phyloP scores from a whole-genome alignment of 2,113 vertebrate genomes.

The Corythornis vintsioides region DNA sequence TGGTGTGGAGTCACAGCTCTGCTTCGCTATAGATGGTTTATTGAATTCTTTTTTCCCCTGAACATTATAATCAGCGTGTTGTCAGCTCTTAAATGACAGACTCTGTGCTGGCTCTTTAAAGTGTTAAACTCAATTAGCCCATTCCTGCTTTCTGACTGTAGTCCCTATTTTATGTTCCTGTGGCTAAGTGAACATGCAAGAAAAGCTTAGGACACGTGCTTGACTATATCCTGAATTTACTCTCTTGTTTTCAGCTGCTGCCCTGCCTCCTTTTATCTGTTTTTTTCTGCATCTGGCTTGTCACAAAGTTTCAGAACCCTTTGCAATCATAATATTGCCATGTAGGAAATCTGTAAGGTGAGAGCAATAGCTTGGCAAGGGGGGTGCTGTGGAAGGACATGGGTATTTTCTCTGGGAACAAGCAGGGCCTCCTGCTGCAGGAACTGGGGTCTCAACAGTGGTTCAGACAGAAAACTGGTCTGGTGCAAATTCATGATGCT shows the following conservation, averaged over 20 bases:
- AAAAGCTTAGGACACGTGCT: neutral
- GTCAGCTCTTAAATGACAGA: neutral
- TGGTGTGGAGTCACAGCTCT: neutral
- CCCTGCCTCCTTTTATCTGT: neutral
- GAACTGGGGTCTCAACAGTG: neutral
- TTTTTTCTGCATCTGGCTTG: neutral
- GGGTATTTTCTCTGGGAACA: neutral
- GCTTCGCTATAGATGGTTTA: neutral
- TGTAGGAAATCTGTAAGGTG: accelerated
- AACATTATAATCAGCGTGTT: neutral
- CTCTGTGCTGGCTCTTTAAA: neutral
- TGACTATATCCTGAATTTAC: neutral
- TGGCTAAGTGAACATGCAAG: neutral
- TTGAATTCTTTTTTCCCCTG: neutral
- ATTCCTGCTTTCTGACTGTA: neutral
- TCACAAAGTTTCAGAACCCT: neutral
- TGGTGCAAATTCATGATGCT: neutral
- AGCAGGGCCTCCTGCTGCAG: neutral
- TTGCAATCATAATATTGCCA: neutral
- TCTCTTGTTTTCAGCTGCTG: neutral
- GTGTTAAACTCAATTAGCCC: neutral
- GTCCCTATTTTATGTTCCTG: neutral
- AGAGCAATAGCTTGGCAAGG: neutral
- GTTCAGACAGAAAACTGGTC: neutral
- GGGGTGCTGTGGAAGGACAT: accelerated